Percentiles rank a stretch among this genome's conserved stretches.
Conservation (phyloP, 1,140 invertebrate species). For the Tenebrio molitor region DNA sequence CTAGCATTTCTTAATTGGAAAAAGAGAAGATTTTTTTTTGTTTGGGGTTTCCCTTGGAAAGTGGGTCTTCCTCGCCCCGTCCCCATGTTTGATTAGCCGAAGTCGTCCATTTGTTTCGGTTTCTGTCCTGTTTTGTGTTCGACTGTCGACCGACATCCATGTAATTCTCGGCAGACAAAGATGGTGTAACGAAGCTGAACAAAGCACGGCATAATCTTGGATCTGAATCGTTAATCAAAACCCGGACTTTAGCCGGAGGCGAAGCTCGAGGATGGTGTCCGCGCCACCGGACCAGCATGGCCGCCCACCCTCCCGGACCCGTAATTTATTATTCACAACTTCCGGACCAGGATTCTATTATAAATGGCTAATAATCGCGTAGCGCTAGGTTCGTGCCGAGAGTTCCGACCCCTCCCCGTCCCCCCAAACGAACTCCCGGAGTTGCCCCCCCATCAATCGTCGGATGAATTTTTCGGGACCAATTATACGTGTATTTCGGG, state of each 20-base stretch:
- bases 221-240: slow-evolving; percentile 64
- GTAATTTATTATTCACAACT: slow-evolving; percentile 65
- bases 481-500: slow-evolving; percentile 6
- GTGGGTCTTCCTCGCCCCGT: no score
- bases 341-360: slow-evolving; percentile 64
- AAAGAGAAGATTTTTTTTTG: no score
- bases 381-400: not conserved
- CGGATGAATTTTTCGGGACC: not conserved
- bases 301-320: slow-evolving; percentile 56
- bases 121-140: slow-evolving; percentile 30
- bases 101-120: slow-evolving; percentile 13
- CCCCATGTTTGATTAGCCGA: slow-evolving; percentile 27
- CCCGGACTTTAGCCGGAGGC: slow-evolving; percentile 57
- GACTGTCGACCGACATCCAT: slow-evolving; percentile 38
- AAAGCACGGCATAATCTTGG: slow-evolving; percentile 48
- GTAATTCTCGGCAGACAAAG: slow-evolving; percentile 38
- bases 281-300: slow-evolving; percentile 63
- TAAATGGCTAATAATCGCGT: slow-evolving; percentile 62
- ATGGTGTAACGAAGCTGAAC: slow-evolving; percentile 47
- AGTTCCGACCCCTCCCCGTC: no score
- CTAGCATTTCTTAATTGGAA: no score
- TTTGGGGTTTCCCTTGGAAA: no score
- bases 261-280: slow-evolving; percentile 57
- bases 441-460: slow-evolving; percentile 20
- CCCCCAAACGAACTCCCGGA: slow-evolving; percentile 12